Percentiles rank a stretch among this genome's conserved stretches.
Evolutionary conservation across 2,888 invertebrate species (phyloP).

Genomic region (Petrolisthes cinctipes): DNA sequence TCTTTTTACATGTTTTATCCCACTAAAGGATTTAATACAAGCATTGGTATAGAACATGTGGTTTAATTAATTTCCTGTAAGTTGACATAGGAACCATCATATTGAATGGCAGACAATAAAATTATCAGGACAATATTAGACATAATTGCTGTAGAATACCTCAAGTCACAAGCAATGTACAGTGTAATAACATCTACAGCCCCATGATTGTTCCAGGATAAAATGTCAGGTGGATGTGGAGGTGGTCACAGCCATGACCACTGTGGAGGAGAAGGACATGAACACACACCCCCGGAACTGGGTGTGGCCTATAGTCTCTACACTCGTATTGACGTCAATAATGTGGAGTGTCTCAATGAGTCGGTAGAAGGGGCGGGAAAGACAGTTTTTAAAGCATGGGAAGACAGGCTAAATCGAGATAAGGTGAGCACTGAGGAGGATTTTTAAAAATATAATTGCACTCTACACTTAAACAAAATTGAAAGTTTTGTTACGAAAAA

Average conservation of each 20-base stretch:
- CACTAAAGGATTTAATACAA: too few species aligned
- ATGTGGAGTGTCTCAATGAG: slow-evolving; percentile 93
- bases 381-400: slow-evolving; percentile 92
- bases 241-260: slow-evolving; percentile 48
- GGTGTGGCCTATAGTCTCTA: slow-evolving; percentile 87
- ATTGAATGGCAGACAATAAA: too few species aligned
- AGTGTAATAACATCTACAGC: too few species aligned
- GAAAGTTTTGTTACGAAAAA: too few species aligned
- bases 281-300: slow-evolving; percentile 73
- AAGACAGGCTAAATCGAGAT: slow-evolving; percentile 82
- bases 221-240: slow-evolving; percentile 57
- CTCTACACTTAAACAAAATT: too few species aligned
- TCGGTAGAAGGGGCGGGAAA: slow-evolving; percentile 86
- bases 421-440: slow-evolving; percentile 75
- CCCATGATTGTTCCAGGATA: slow-evolving; percentile 2
- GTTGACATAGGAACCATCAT: too few species aligned
- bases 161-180: too few species aligned
- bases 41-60: too few species aligned
- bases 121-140: too few species aligned
- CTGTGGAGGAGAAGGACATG: slow-evolving; percentile 53
- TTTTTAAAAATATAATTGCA: not conserved
- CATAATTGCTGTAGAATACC: too few species aligned
- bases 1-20: too few species aligned
- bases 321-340: slow-evolving; percentile 87
- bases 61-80: too few species aligned